Conservation (phyloP, 2,888 invertebrate genomes). For the Standfussiana lucernea region DNA sequence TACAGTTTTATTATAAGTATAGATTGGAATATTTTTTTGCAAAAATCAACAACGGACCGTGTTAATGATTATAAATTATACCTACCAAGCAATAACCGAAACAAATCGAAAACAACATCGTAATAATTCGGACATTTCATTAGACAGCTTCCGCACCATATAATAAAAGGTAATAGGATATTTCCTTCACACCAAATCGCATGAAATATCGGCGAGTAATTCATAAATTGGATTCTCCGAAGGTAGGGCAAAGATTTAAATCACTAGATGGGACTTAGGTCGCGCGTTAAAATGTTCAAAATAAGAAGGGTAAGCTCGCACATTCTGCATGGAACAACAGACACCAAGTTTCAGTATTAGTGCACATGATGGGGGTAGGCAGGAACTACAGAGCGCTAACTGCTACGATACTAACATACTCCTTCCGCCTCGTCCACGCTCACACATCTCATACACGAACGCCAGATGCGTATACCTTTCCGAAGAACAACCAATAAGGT, state of each 20-base stretch:
- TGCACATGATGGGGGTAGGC: background rate
- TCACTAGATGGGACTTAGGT: background rate
- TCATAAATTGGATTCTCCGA: conserved; percentile 45
- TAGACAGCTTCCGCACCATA: conserved; percentile 17
- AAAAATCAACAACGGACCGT: background rate
- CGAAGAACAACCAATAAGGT: background rate
- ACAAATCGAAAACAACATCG: background rate
- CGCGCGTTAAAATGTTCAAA: background rate
- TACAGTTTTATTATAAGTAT: too few relatives aligned
- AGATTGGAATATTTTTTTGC: background rate
- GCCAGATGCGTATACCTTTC: background rate
- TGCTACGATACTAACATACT: background rate
- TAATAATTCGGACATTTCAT: conserved; percentile 20
- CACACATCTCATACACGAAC: background rate
- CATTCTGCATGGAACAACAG: background rate
- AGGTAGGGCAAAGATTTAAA: conserved; percentile 14
- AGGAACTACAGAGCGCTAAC: background rate
- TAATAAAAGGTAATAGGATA: conserved; percentile 2
- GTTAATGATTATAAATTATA: background rate
- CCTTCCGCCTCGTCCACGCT: background rate
- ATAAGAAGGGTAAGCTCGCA: background rate
- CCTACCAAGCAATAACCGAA: background rate
- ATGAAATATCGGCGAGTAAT: conserved; percentile 42
- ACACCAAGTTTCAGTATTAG: background rate
- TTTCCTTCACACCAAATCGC: conserved; percentile 4